Base-by-base conservation (phyloP, 2,888 invertebrate species). In the Lycophotia porphyrea region DNA sequence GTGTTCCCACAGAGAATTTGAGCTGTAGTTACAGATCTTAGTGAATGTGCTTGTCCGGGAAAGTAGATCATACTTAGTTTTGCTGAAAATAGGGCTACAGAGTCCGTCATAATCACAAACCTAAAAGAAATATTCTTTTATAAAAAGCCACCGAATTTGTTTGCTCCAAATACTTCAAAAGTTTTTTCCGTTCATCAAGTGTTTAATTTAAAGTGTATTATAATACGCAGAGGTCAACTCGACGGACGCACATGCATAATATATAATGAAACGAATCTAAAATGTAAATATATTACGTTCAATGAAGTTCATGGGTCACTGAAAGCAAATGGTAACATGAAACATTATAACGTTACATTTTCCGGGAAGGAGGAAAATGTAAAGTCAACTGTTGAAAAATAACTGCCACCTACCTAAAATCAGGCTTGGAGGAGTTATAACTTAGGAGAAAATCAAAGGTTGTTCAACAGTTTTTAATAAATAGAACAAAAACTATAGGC, bases 201-300 rank as follows among this genome's bases (percentile, higher is more conserved):
- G 47, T 24, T 67, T 71, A 69, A 84, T 75, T 80, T 58, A 71
- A 71, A 71, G 67, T 68, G n/a, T n/a, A n/a, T 42, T 44, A 31
- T 44, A 55, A 74, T 74, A 44, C 68, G 21, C 13, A 71, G 39
- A 80, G 81, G 84, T 84, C 80, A 80, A 18, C 1, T 18, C 18
- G 39, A 70, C 69, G 21, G 65, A 63, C 82, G 47, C 13, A 34
- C 71, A 84, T 74, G 69, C 68, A 80, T 84, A 84, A 72, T 72
- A 24, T 34, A 82, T 69, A 34, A 69, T 66, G 34, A 5, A 73
- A 42, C 61, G 27, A 39, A 74, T 84, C 24, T 80, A 34, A 68
- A 84, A 75, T 82, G 78, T 47, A 71, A 75, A 82, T 82, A 84
- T 39, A 47, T 47, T 63, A 74, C 39, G 34, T 71, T 63, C 44